Evolutionary conservation across 2,797 vertebrate genomes (phyloP).

Genomic region (Hafferia zeledoni): DNA sequence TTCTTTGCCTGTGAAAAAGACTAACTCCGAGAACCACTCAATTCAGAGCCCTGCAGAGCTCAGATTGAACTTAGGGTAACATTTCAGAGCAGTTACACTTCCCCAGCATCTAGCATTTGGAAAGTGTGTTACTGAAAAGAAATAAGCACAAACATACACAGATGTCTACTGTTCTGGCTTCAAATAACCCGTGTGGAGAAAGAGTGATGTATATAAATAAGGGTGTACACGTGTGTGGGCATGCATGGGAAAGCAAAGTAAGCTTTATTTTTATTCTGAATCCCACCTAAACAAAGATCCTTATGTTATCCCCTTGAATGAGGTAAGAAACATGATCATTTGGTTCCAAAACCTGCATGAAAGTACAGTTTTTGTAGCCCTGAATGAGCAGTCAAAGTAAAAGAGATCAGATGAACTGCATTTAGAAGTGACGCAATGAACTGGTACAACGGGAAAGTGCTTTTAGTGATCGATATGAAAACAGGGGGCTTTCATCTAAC

Average conservation of each 20-base stretch:
- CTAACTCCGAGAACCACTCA: conserved; percentile 50
- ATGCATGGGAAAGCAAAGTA: conserved; percentile 47
- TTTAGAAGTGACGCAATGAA: conserved; percentile 54
- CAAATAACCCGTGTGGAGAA: conserved; percentile 45
- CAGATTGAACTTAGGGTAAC: neutral
- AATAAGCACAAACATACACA: conserved; percentile 27
- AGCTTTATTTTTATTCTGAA: conserved; percentile 50
- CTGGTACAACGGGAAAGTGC: conserved; percentile 43
- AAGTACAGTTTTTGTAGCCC: conserved; percentile 53
- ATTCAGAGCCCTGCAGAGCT: neutral
- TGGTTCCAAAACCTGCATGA: conserved; percentile 7
- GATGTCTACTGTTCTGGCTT: conserved; percentile 34
- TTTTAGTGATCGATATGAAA: conserved; percentile 72
- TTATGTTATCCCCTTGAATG: conserved; percentile 70
- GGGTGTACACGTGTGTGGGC: conserved; percentile 11
- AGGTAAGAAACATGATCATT: conserved; percentile 58
- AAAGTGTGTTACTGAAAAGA: conserved; percentile 50
- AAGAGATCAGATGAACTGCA: conserved; percentile 66
- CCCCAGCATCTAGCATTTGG: neutral
- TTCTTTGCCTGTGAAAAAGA: conserved; percentile 43
- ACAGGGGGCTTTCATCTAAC: conserved; percentile 62
- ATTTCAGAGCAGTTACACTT: conserved; percentile 45
- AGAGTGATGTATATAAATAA: neutral
- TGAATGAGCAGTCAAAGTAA: conserved; percentile 36
- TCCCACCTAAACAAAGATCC: conserved; percentile 73